Evolutionary conservation across 2,888 invertebrate species (phyloP), one percentile per base, ranked within the genome.

Genomic region (Bombyx huttoni): DNA sequence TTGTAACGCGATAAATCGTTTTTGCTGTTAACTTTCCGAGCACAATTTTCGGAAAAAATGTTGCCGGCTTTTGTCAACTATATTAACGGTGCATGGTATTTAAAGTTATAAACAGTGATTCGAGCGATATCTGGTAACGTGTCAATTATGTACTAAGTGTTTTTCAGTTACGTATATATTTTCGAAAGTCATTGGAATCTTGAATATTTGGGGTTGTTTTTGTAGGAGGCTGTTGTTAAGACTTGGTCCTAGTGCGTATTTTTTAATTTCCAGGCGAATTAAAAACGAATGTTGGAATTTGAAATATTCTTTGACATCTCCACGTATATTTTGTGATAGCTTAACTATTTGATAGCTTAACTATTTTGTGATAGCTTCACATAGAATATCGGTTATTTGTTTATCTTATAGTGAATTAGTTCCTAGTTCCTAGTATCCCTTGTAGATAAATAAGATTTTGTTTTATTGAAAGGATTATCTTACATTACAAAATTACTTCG

Each of bases 191-290:
- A 63, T 72, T 65, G 71, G 80, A 81, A 83, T 84, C 83, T 81
- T 83, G 78, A 78, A 84, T 84, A 78, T 65, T 58, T 63, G 63
- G 75, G 68, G 81, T 81, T 82, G 78, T 84, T 79, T 75, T 68
- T 71, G 70, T 71, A 79, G 78, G 78, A 78, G 65, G 66, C 73
- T 66, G 70, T 67, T 68, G 70, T 73, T 78, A 70, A 68, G 73
- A 75, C 70, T 73, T 68, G 65, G 67, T 68, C 70, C 66, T 61
- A 63, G 59, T 63, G 66, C 75, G 70, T 75, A 66, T 70, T 68
- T 24, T 24, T 24, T 24, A 24, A 24, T 24, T 24, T 24, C 24
- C 2, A 24, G 0, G 24, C 24, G 24, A 24, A 24, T 24, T 24
- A 24, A 24, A 24, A 24, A 1, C 24, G 24, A 24, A 3, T 24